Percentiles rank a stretch among this genome's conserved stretches.
These are phyloP conservation scores for Limonius californicus DNA, from an alignment of 1,140 invertebrate species.

Conservation along the genomic window DNA sequence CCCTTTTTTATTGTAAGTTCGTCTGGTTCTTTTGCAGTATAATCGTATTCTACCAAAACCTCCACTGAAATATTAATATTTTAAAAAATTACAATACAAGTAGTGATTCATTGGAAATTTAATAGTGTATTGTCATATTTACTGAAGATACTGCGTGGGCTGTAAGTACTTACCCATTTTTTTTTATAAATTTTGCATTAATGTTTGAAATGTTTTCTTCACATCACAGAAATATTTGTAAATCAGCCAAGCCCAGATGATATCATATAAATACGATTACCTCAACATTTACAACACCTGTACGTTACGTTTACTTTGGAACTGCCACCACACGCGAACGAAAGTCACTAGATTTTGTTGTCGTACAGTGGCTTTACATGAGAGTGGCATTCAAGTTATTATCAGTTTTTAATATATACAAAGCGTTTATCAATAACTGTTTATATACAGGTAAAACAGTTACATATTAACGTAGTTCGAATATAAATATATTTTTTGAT, in stretches of 20 bases:
- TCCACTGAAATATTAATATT: slow-evolving; percentile 57
- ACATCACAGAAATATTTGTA: neutral
- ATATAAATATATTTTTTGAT: too few relatives aligned
- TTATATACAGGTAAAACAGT: too few relatives aligned
- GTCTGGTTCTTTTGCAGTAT: slow-evolving; percentile 73
- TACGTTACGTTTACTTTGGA: neutral
- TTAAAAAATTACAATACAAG: neutral
- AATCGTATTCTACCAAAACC: slow-evolving; percentile 78
- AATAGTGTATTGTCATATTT: neutral
- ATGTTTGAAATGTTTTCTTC: neutral
- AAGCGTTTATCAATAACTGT: too few relatives aligned
- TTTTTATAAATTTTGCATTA: slow-evolving; percentile 3
- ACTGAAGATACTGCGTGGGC: neutral
- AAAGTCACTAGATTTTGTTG: neutral
- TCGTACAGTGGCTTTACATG: neutral
- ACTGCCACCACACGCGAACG: too few relatives aligned
- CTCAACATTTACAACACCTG: slow-evolving; percentile 10
- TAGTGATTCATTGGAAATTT: neutral
- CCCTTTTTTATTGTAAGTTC: slow-evolving; percentile 85
- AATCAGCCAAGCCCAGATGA: slow-evolving; percentile 24
- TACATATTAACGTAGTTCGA: too few relatives aligned
- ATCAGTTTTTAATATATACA: too few relatives aligned
- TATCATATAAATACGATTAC: slow-evolving; percentile 20
- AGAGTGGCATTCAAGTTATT: too few relatives aligned
- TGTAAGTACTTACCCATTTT: slow-evolving; percentile 20